A percentile compares a stretch with the other conserved stretches of the same genome.
phyloP scores from a whole-genome alignment of 2,113 vertebrate species.

The Peucedramus taeniatus region DNA sequence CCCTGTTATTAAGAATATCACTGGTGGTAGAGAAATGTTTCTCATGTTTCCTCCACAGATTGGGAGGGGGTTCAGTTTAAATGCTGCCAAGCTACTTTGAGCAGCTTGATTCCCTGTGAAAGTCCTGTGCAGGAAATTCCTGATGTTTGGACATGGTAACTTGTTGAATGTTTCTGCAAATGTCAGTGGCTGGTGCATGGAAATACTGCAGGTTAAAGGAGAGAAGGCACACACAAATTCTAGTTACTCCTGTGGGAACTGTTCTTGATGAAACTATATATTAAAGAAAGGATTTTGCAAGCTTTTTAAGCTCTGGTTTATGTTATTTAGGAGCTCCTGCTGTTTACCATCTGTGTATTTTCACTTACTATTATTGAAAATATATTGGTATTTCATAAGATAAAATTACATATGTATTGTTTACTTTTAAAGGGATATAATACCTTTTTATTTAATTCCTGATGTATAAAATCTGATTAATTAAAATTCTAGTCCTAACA shows the following conservation, averaged over 20 bases:
- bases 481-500: background rate
- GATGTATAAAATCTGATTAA: background rate
- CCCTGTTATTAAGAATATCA: background rate
- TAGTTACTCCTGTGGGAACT: background rate
- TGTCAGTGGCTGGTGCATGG: background rate
- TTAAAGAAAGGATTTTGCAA: background rate
- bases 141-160: rapidly evolving
- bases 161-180: background rate
- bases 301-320: background rate
- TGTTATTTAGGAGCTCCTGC: background rate
- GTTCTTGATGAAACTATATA: background rate
- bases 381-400: background rate
- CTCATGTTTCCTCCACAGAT: no score
- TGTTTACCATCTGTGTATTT: background rate
- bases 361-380: background rate
- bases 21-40: background rate
- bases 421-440: background rate
- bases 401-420: background rate
- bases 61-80: background rate
- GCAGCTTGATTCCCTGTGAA: background rate
- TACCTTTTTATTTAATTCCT: background rate
- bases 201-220: background rate
- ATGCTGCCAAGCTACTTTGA: background rate
- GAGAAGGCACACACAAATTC: background rate
- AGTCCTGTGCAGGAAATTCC: rapidly evolving